phyloP scores from a whole-genome alignment of 2,797 vertebrate genomes.

The Pangasius macronema region DNA sequence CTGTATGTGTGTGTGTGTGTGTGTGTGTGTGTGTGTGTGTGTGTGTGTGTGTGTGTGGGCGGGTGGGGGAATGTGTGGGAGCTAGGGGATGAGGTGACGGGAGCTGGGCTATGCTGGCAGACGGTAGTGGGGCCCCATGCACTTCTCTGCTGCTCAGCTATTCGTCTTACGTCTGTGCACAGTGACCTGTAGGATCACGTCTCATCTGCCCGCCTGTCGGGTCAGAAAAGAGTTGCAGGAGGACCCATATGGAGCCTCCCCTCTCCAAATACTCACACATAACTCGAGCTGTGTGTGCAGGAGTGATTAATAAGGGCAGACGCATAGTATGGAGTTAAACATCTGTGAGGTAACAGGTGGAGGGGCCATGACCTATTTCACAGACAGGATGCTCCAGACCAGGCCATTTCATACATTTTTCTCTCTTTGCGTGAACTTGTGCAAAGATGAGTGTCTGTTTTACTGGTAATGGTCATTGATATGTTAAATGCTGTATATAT shows the following conservation, averaged over 20 bases:
- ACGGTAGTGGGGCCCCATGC: slow-evolving; percentile 57
- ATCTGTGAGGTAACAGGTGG: slow-evolving; percentile 57
- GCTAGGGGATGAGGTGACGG: slow-evolving; percentile 39
- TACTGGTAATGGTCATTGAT: slow-evolving; percentile 6
- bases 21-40: slow-evolving; percentile 23
- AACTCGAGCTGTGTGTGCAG: slow-evolving; percentile 35
- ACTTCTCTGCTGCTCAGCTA: slow-evolving; percentile 55
- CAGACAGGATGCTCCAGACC: slow-evolving; percentile 34
- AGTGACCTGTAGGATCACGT: slow-evolving; percentile 58
- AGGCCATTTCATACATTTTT: slow-evolving; percentile 23
- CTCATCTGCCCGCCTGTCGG: slow-evolving; percentile 58
- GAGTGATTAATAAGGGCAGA: slow-evolving; percentile 54
- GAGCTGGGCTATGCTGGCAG: slow-evolving; percentile 50
- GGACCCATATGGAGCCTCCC: slow-evolving; percentile 57
- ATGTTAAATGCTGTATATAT: not conserved
- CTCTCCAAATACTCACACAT: slow-evolving; percentile 60
- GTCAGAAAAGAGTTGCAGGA: slow-evolving; percentile 57
- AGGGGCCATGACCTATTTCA: slow-evolving; percentile 42
- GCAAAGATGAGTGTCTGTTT: slow-evolving; percentile 11
- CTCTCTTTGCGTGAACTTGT: slow-evolving; percentile 33
- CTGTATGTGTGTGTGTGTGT: not conserved
- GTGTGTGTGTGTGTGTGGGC: not conserved
- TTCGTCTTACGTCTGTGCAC: slow-evolving; percentile 59
- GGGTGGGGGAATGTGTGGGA: slow-evolving; percentile 37
- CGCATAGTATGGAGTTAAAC: slow-evolving; percentile 51